Conservation (phyloP, 2,797 vertebrate species). For the Remorina albescens region DNA sequence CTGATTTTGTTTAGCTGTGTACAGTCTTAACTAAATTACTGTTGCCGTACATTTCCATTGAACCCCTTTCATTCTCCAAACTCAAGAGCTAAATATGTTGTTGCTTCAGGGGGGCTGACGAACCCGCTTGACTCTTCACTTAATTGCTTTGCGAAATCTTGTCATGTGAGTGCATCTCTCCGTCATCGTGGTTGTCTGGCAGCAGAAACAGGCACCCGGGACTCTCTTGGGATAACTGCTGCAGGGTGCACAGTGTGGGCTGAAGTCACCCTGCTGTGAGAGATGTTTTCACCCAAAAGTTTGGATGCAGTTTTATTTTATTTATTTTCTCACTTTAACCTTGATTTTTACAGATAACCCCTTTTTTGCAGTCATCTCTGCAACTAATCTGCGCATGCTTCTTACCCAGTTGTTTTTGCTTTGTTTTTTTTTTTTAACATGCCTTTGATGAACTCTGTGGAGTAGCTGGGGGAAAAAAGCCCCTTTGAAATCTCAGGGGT, state of each 20-base stretch:
- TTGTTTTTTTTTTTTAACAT: no score
- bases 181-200: constrained; percentile 71
- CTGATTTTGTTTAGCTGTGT: constrained; percentile 7
- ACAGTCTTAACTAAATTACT: constrained; percentile 11
- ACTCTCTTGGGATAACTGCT: constrained; percentile 54
- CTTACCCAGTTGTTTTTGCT: constrained; percentile 26
- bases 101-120: constrained; percentile 50
- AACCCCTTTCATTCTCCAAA: constrained; percentile 35
- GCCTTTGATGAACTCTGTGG: constrained; percentile 53
- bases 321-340: not conserved
- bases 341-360: not conserved
- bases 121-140: constrained; percentile 61
- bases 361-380: not conserved
- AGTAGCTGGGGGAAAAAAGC: constrained; percentile 36
- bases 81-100: constrained; percentile 56
- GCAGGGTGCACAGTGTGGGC: constrained; percentile 3
- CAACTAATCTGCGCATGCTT: not conserved
- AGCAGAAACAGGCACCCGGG: constrained; percentile 53
- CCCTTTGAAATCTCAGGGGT: constrained; percentile 57
- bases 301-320: constrained; percentile 16
- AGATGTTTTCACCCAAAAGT: constrained; percentile 32
- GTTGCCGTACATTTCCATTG: constrained; percentile 11
- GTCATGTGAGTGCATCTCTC: constrained; percentile 57
- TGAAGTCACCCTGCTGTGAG: constrained; percentile 41
- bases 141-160: constrained; percentile 71